Conservation (phyloP, 2,888 invertebrate species). For the Cataglyphis rosenhaueri region DNA sequence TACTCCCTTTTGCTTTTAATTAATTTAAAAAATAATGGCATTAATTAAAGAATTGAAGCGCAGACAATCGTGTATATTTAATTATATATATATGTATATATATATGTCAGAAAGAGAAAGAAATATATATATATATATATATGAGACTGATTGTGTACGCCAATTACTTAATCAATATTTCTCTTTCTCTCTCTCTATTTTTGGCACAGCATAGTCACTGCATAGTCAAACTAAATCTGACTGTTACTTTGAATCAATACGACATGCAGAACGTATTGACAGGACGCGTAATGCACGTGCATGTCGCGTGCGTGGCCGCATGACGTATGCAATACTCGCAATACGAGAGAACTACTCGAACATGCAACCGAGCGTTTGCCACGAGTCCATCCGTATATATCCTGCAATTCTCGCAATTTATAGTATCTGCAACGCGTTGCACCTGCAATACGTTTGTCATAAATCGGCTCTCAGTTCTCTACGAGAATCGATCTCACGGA, state of each 20-base stretch:
- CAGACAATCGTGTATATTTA: neutral
- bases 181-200: neutral
- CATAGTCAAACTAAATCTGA: neutral
- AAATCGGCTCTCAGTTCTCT: slow-evolving; percentile 36
- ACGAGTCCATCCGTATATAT: slow-evolving; percentile 44
- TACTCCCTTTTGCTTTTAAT: neutral
- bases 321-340: slow-evolving; percentile 40
- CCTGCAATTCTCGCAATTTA: slow-evolving; percentile 51
- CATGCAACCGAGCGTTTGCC: slow-evolving; percentile 40
- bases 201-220: neutral
- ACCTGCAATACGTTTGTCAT: slow-evolving; percentile 48
- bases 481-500: slow-evolving; percentile 1
- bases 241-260: slow-evolving; percentile 30
- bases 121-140: neutral
- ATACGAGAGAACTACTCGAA: slow-evolving; percentile 32
- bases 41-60: neutral
- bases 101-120: neutral
- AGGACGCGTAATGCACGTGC: slow-evolving; percentile 42
- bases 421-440: slow-evolving; percentile 50
- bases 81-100: slow-evolving; percentile 6
- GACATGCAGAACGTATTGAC: slow-evolving; percentile 36
- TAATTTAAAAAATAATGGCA: slow-evolving; percentile 1
- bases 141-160: neutral
- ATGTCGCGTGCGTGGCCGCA: slow-evolving; percentile 38
- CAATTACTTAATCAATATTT: neutral